These are phyloP conservation scores for Polypedilum pembai DNA, from an alignment of 1,140 invertebrate genomes.

Conservation along the genomic window DNA sequence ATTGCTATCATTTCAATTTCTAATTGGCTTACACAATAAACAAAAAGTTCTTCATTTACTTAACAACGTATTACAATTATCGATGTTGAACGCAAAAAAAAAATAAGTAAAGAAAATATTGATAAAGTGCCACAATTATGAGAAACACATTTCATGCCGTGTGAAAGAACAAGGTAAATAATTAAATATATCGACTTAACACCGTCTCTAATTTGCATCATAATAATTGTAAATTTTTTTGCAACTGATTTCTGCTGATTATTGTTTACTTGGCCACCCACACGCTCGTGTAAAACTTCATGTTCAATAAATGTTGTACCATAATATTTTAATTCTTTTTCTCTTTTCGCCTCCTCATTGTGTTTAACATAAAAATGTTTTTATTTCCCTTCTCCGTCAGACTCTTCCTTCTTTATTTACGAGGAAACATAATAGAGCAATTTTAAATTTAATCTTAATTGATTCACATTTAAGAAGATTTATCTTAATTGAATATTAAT, in stretches of 20 bases:
- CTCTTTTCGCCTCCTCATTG: background rate
- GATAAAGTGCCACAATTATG: slow-evolving; percentile 4
- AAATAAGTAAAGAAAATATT: background rate
- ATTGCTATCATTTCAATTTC: background rate
- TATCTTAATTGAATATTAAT: too few species aligned
- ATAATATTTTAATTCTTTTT: background rate
- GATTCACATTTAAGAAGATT: background rate
- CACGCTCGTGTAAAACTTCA: background rate
- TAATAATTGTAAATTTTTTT: slow-evolving; percentile 20
- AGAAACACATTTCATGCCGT: slow-evolving; percentile 11
- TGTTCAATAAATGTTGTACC: too few species aligned
- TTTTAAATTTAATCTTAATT: background rate
- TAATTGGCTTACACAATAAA: background rate
- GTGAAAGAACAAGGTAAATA: slow-evolving; percentile 1
- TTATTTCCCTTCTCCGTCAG: too few species aligned
- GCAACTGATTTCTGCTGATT: background rate
- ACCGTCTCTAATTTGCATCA: slow-evolving; percentile 14
- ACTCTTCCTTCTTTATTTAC: background rate
- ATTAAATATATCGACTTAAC: slow-evolving; percentile 13
- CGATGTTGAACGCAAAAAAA: too few species aligned
- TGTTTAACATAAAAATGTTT: background rate
- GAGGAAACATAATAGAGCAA: background rate
- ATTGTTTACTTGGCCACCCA: background rate
- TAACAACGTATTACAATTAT: background rate
- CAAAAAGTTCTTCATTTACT: background rate